Evolutionary conservation across 2,888 invertebrate species (phyloP).

Genomic region (Adelognathus sp.): DNA sequence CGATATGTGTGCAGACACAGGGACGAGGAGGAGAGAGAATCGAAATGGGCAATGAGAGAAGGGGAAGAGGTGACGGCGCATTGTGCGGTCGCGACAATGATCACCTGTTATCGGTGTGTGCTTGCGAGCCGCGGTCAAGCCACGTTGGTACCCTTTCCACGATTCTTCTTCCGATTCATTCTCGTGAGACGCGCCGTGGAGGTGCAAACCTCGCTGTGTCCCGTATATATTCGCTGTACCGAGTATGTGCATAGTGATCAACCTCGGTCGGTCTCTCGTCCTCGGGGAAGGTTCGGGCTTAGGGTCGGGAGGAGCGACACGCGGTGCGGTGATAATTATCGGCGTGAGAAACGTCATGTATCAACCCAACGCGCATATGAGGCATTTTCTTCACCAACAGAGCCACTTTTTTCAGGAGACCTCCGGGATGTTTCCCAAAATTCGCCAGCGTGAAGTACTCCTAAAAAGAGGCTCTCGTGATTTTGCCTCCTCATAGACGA

Average conservation of each 20-base stretch:
- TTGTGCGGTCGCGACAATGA: slow-evolving; percentile 43
- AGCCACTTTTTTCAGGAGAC: not conserved
- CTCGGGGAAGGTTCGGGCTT: not conserved
- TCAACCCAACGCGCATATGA: slow-evolving; percentile 58
- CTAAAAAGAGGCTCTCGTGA: too few relatives aligned
- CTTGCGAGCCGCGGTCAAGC: slow-evolving; percentile 7
- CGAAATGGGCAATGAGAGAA: not conserved
- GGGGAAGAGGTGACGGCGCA: slow-evolving; percentile 22
- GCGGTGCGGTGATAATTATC: slow-evolving; percentile 71
- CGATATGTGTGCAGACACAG: not conserved
- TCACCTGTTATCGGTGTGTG: slow-evolving; percentile 43
- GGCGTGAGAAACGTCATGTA: slow-evolving; percentile 74
- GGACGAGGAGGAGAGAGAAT: not conserved
- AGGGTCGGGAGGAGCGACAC: not conserved
- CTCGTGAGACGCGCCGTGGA: not conserved
- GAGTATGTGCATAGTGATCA: not conserved
- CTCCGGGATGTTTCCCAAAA: too few relatives aligned
- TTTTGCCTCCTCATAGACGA: too few relatives aligned
- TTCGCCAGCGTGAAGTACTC: too few relatives aligned
- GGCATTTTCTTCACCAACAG: not conserved
- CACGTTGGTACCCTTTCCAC: not conserved
- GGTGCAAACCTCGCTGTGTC: not conserved
- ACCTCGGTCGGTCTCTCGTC: not conserved
- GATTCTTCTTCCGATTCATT: not conserved
- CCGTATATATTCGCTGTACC: not conserved